Evolutionary conservation across 2,888 invertebrate species (phyloP), one percentile per base, ranked within the genome.

Genomic region (Argyresthia goedartella): DNA sequence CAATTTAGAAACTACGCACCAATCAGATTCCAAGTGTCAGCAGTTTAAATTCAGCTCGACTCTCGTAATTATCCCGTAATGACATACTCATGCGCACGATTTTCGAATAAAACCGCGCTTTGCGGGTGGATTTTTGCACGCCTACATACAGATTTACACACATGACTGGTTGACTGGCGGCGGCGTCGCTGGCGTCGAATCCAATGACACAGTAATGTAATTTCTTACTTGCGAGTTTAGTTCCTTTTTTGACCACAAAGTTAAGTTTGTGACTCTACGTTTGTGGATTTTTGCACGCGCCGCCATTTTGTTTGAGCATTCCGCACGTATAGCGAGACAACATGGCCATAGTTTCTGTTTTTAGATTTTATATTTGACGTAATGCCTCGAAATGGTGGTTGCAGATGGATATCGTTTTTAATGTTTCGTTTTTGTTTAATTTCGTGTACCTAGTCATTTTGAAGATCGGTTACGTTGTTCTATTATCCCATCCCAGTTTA

Each of bases 81-180:
- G 33, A 13, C 36, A 14, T 33, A n/a, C 36, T 13, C 36, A 8
- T 10, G 49, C 49, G 36, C 52, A 52, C 52, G 52, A 52, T 48
- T 48, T 48, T 48, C 46, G 25, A 16, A 33, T 48, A 48, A 52
- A 52, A 10, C 16, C 11, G n/a, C 11, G n/a, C 25, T 34, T 48
- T 47, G 42, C 42, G 48, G 48, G 52, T 52, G 47, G 8, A 41
- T 47, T 47, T 48, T 52, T 48, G 48, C 52, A 52, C 52, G 52
- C 6, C 6, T 25, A 6, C 25, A 25, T 25, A 6, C 25, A 25
- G 6, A 25, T 2, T 6, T 25, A 25, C 25, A 25, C 2, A 25
- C 6, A 25, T 25, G 25, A 25, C 25, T 25, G 25, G 25, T 6
- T 25, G 25, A 25, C 25, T 25, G 25, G 25, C 25, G 25, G 25